Evolutionary conservation across 2,888 invertebrate genomes (phyloP).

Genomic region (Tetragonula carbonaria): DNA sequence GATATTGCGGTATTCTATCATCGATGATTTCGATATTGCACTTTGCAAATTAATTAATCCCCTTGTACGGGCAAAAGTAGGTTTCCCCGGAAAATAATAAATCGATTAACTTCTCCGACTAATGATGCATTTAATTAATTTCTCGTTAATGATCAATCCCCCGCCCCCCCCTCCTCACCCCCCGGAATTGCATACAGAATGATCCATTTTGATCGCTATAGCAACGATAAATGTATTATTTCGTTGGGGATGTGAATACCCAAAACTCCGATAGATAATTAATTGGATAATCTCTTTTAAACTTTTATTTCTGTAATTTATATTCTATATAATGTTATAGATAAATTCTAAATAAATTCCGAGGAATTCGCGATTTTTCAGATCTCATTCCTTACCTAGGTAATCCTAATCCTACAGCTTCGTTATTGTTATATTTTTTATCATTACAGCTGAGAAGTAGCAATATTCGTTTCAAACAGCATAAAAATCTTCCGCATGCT

Average conservation of each 20-base stretch:
- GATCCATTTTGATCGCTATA: background rate
- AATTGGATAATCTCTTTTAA: background rate
- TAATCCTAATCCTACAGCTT: too few species aligned
- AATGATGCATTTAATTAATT: constrained; percentile 1
- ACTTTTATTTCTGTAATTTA: background rate
- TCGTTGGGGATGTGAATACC: background rate
- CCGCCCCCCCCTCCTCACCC: too few species aligned
- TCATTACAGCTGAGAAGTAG: too few species aligned
- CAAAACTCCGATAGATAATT: background rate
- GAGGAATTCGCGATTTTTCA: too few species aligned
- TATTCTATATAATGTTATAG: too few species aligned
- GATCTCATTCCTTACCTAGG: too few species aligned
- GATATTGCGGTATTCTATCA: background rate
- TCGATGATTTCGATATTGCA: background rate
- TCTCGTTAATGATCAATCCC: background rate
- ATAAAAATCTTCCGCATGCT: too few species aligned
- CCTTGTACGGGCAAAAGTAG: background rate
- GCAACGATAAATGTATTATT: background rate
- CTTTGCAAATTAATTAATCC: constrained; percentile 3
- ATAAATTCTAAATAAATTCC: too few species aligned
- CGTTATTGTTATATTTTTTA: too few species aligned
- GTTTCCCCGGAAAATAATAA: background rate
- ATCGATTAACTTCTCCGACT: background rate
- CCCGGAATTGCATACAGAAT: background rate
- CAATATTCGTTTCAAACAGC: too few species aligned